Percentiles rank a stretch among this genome's conserved stretches.
These are phyloP conservation scores for Meloidogyne floridensis DNA, from an alignment of 1,140 invertebrate species.

Conservation along the genomic window DNA sequence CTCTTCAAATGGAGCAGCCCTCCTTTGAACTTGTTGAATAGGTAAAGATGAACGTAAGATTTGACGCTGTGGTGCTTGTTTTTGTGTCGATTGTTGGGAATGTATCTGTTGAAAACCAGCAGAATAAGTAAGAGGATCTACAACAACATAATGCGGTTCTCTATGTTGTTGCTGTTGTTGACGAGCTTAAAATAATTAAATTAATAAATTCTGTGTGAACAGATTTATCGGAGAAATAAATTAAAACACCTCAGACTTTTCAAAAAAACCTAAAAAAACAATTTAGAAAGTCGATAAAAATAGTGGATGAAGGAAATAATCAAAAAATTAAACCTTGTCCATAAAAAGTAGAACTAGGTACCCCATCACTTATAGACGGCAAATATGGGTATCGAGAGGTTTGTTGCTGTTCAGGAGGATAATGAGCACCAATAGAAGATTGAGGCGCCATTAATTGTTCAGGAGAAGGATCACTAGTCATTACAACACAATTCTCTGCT, in stretches of 20 bases:
- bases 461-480: slow-evolving; percentile 14
- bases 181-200: not conserved
- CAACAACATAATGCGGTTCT: not conserved
- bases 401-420: not conserved
- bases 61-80: not conserved
- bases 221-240: not conserved
- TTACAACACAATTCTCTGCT: slow-evolving; percentile 17
- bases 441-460: not conserved
- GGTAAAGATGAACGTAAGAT: not conserved
- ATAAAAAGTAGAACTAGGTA: not conserved
- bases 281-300: too few relatives aligned
- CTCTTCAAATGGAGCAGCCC: slow-evolving; percentile 2
- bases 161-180: not conserved
- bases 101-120: not conserved
- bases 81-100: not conserved
- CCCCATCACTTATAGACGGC: not conserved
- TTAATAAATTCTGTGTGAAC: not conserved
- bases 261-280: too few relatives aligned
- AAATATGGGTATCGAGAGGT: not conserved
- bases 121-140: not conserved
- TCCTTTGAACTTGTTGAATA: slow-evolving; percentile 3
- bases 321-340: slow-evolving; percentile 10
- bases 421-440: not conserved
- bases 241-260: too few relatives aligned
- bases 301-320: too few relatives aligned